phyloP scores from a whole-genome alignment of 2,888 invertebrate species.

The Cremastinae sp. region DNA sequence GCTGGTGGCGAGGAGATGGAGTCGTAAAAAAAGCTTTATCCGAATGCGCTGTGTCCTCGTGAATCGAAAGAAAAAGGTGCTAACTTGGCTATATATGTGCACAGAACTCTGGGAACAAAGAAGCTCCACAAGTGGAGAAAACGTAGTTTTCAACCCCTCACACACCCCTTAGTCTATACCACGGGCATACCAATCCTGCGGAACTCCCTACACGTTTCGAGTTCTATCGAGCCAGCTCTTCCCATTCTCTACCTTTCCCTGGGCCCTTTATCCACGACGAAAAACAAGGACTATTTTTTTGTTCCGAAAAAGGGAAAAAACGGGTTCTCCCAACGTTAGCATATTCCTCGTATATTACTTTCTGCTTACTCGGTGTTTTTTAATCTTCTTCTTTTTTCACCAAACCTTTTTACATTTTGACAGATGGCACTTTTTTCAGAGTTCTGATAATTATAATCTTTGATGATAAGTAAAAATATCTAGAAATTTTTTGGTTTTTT shows the following conservation, averaged over 20 bases:
- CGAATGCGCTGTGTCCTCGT: not conserved
- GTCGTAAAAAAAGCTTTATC: conserved; percentile 39
- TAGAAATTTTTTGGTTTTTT: too few relatives aligned
- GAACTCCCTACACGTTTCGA: not conserved
- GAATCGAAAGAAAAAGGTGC: conserved; percentile 31
- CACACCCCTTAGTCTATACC: not conserved
- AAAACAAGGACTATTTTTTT: conserved; percentile 7
- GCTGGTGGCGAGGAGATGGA: conserved; percentile 36
- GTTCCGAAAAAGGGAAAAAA: conserved; percentile 4
- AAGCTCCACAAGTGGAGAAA: conserved; percentile 59
- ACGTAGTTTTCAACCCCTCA: conserved; percentile 50
- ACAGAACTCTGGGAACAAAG: conserved; percentile 51
- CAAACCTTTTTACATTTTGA: too few relatives aligned
- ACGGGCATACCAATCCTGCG: not conserved
- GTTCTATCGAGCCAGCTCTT: conserved; percentile 19
- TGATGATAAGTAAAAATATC: too few relatives aligned
- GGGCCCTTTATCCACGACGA: not conserved
- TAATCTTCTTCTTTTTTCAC: too few relatives aligned
- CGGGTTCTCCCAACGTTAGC: not conserved
- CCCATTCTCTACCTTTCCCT: conserved; percentile 4
- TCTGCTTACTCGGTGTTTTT: too few relatives aligned
- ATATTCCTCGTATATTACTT: too few relatives aligned
- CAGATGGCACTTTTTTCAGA: too few relatives aligned
- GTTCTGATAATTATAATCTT: too few relatives aligned
- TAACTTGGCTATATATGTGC: conserved; percentile 33